Evolutionary conservation across 2,113 vertebrate genomes (phyloP).

Genomic region (Neodon shergylaensis): DNA sequence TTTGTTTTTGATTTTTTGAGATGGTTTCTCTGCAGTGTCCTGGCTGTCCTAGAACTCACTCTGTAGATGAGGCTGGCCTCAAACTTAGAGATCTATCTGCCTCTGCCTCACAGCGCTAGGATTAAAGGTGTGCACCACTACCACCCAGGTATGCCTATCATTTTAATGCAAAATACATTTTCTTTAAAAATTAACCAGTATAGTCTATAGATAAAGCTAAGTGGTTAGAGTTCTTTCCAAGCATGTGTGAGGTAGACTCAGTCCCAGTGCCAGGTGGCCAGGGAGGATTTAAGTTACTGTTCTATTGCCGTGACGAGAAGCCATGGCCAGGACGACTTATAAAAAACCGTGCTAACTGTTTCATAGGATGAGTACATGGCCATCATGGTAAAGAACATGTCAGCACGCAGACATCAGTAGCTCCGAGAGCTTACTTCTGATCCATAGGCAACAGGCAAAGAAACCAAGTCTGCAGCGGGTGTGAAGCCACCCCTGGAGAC

Average conservation of each 20-base stretch:
- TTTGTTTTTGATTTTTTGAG: neutral
- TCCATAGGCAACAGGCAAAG: neutral
- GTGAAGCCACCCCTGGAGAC: neutral
- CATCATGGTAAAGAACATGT: neutral
- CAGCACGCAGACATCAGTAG: neutral
- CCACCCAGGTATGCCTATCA: neutral
- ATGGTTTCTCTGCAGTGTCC: neutral
- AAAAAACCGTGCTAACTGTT: neutral
- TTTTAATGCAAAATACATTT: slow-evolving; percentile 8
- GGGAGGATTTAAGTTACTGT: neutral
- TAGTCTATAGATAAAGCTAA: neutral
- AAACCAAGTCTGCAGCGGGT: neutral
- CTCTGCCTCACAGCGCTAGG: neutral
- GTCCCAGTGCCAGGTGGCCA: neutral
- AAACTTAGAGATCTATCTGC: neutral
- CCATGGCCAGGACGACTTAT: neutral
- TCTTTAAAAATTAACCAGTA: neutral
- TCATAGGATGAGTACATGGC: neutral
- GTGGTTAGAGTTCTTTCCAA: neutral
- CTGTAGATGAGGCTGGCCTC: neutral
- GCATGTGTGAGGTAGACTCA: neutral
- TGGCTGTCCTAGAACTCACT: neutral
- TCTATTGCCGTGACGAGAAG: neutral
- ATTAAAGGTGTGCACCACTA: neutral
- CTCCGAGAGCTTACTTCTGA: neutral